Base-by-base conservation (phyloP, 2,797 vertebrate species). In the Peromyscus eremicus region DNA sequence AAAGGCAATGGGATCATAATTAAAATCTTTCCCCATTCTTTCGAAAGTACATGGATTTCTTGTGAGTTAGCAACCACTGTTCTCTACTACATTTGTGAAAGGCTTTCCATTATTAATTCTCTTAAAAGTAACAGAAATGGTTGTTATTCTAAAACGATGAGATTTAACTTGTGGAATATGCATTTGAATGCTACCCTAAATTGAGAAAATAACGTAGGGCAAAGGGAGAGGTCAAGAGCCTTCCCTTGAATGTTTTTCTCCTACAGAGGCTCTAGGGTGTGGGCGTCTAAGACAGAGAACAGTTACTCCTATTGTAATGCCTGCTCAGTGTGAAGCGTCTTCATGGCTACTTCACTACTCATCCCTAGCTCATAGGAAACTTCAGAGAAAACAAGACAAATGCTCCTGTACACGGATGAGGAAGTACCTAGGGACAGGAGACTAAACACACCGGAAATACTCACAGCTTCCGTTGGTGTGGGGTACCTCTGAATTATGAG, bases 141-240 rank as follows among this genome's bases (percentile, higher is more conserved):
- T 73, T 75, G 17, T 49, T 73, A 84, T 84, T 68, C 64, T 84
- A 52, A 89, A 83, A 96, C 89, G 9, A 60, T 43, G 5, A 40
- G 75, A 68, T 71, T 84, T 91, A 27, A 27, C 43, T n/a, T 16
- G 29, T 90, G 80, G 43, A 49, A 84, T 23, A 76, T 79, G 25
- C 17, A 49, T 29, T 89, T 83, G 52, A 71, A 87, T 89, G 70
- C 40, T 94, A 32, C 52, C 40, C 52, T 89, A 79, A 37, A 82
- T 34, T 94, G 71, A 96, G 71, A 89, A 95, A 92, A 91, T 79
- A 79, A 83, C 71, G 66, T 29, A 71, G 43, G 73, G 91, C 60
- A 68, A 85, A 84, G 5, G 46, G 84, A 66, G 34, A 55, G 80
- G 32, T 73, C 37, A 68, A 17, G 60, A 86, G 75, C 43, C 1